These are phyloP conservation scores for Drosophila arizonae DNA, from an alignment of 1,140 invertebrate species.

Conservation along the genomic window DNA sequence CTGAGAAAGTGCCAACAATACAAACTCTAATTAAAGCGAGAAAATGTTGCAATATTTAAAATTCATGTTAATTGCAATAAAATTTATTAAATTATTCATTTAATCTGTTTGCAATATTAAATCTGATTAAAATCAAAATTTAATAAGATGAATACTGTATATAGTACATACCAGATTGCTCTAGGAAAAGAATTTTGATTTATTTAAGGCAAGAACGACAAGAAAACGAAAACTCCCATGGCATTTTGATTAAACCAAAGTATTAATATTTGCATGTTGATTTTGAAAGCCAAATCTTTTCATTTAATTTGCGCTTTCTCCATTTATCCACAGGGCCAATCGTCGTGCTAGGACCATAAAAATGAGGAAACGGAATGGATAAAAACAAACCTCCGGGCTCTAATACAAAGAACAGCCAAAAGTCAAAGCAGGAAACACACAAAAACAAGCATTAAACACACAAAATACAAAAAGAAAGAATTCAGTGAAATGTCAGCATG, in stretches of 20 bases:
- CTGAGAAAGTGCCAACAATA: too few species aligned
- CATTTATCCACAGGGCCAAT: conserved; percentile 38
- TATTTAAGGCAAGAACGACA: neutral
- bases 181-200: too few species aligned
- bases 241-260: conserved; percentile 9
- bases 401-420: conserved; percentile 40
- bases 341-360: conserved; percentile 23
- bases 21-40: too few species aligned
- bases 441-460: conserved; percentile 26
- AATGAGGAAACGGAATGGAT: neutral
- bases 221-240: neutral
- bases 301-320: conserved; percentile 45
- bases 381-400: conserved; percentile 4
- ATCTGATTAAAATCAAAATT: conserved; percentile 9
- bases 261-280: conserved; percentile 36
- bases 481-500: conserved; percentile 32
- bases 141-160: too few species aligned
- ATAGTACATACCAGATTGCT: too few species aligned
- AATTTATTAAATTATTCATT: too few species aligned
- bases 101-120: too few species aligned
- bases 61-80: too few species aligned
- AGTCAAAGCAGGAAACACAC: conserved; percentile 14
- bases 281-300: conserved; percentile 29
- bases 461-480: conserved; percentile 31
- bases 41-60: too few species aligned